phyloP scores from a whole-genome alignment of 2,113 vertebrate species.

The Oceanodroma tethys region DNA sequence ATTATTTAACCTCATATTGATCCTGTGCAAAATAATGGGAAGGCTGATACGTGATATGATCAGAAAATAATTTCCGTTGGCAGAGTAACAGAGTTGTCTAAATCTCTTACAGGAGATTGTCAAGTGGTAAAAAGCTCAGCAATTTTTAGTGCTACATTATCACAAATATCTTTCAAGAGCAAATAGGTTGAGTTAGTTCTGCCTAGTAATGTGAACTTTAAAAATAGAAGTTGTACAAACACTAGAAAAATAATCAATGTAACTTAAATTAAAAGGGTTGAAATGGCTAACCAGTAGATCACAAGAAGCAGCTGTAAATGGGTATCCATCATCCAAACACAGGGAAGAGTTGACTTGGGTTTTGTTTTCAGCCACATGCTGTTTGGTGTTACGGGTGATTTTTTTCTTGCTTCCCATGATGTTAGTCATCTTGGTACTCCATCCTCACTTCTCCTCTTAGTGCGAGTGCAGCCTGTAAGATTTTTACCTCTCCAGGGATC shows the following conservation, averaged over 20 bases:
- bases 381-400: neutral
- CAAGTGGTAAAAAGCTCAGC: neutral
- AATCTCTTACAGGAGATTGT: neutral
- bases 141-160: neutral
- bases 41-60: neutral
- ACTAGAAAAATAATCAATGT: neutral
- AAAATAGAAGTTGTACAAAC: neutral
- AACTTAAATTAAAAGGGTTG: neutral
- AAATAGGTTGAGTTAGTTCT: neutral
- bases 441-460: neutral
- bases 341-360: neutral
- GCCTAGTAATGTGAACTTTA: neutral
- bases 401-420: neutral
- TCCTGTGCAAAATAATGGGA: neutral
- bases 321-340: neutral
- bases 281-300: neutral
- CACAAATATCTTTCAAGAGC: neutral
- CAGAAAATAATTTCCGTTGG: neutral
- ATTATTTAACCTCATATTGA: neutral
- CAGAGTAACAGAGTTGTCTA: neutral
- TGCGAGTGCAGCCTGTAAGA: neutral
- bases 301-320: neutral
- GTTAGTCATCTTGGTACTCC: neutral
- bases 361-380: neutral
- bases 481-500: neutral